A percentile compares a stretch with the other conserved stretches of the same genome.
These are phyloP conservation scores for Gambelia wislizenii DNA, from an alignment of 2,797 vertebrate species.

Conservation along the genomic window DNA sequence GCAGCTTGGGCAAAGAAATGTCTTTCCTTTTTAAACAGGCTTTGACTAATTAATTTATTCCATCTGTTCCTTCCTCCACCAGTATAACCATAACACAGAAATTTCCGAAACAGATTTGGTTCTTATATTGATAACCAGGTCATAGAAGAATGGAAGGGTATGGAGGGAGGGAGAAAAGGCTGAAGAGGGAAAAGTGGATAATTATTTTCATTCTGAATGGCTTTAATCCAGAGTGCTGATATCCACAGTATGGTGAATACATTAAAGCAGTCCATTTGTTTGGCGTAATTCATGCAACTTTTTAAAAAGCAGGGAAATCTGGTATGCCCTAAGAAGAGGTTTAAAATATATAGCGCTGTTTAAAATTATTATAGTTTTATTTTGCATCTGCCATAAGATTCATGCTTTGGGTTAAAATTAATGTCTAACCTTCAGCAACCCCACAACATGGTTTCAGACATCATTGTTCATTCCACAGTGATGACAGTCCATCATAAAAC, in stretches of 20 bases:
- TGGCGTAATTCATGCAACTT: conserved; percentile 43
- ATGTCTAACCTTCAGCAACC: not conserved
- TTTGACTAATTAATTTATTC: conserved; percentile 90
- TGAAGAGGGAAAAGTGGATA: conserved; percentile 47
- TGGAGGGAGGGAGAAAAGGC: not conserved
- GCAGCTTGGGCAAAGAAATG: conserved; percentile 89
- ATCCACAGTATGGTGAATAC: conserved; percentile 44
- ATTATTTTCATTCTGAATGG: conserved; percentile 36
- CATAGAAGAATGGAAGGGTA: conserved; percentile 63
- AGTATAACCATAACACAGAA: conserved; percentile 83
- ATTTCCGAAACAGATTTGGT: conserved; percentile 84
- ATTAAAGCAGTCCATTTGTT: conserved; percentile 30
- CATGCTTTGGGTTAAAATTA: conserved; percentile 37
- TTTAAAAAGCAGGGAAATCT: conserved; percentile 36
- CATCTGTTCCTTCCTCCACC: conserved; percentile 86
- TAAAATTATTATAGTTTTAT: not conserved
- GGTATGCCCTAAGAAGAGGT: conserved; percentile 19
- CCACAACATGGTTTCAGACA: not conserved
- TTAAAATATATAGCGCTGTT: conserved; percentile 16
- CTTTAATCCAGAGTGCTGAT: conserved; percentile 46
- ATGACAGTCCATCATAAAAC: not conserved
- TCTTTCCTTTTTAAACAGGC: conserved; percentile 86
- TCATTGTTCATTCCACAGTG: not conserved
- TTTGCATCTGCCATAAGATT: not conserved
- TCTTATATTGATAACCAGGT: conserved; percentile 82